Percentiles rank a stretch among this genome's conserved stretches.
phyloP scores from a whole-genome alignment of 2,113 vertebrate species.

The Odontesthes bonariensis region DNA sequence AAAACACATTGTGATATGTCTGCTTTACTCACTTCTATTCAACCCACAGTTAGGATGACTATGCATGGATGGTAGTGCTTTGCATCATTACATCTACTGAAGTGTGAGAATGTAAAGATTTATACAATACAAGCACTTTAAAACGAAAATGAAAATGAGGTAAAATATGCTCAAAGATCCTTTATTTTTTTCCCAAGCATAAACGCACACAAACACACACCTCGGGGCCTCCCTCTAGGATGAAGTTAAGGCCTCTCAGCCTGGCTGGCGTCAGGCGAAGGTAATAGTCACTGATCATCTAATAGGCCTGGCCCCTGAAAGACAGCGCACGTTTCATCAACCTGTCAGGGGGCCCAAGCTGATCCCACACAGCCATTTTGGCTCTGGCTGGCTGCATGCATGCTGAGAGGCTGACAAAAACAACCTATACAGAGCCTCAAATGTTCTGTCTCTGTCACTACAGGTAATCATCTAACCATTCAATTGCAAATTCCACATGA shows the following conservation, averaged over 20 bases:
- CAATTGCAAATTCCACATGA: constrained; percentile 30
- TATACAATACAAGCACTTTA: neutral
- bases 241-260: constrained; percentile 54
- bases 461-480: constrained; percentile 58
- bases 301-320: constrained; percentile 70
- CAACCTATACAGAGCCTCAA: constrained; percentile 37
- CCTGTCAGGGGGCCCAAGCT: constrained; percentile 70
- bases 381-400: constrained; percentile 40
- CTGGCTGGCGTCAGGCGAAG: constrained; percentile 62
- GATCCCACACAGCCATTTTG: constrained; percentile 64
- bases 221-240: constrained; percentile 56
- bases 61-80: constrained; percentile 9
- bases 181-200: constrained; percentile 33
- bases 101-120: constrained; percentile 14
- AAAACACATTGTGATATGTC: constrained; percentile 30
- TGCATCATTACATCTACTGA: constrained; percentile 17
- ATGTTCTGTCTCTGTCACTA: constrained; percentile 40
- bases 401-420: constrained; percentile 57
- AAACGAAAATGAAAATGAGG: constrained; percentile 35
- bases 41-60: constrained; percentile 11
- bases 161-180: constrained; percentile 21
- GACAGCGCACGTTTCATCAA: constrained; percentile 59
- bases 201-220: constrained; percentile 55
- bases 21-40: constrained; percentile 6
- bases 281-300: constrained; percentile 68